A percentile compares a stretch with the other conserved stretches of the same genome.
phyloP scores from a whole-genome alignment of 2,888 invertebrate genomes.

The Scaeva pyrastri region DNA sequence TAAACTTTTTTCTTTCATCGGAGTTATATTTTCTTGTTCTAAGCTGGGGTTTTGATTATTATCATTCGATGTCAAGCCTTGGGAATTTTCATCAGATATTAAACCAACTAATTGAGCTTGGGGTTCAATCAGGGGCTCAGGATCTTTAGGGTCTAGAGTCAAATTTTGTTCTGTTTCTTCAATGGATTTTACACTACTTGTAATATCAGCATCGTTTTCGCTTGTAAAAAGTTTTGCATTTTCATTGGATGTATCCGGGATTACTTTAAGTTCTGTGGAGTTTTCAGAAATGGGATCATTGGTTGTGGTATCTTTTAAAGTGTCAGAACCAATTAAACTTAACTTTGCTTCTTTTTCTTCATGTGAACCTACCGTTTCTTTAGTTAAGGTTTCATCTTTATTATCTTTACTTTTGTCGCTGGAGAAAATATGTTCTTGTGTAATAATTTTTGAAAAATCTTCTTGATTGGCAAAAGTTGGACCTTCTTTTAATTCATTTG shows the following conservation, averaged over 20 bases:
- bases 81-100: not conserved
- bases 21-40: not conserved
- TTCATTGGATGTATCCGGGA: not conserved
- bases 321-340: not conserved
- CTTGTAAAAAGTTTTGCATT: not conserved
- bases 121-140: not conserved
- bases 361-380: not conserved
- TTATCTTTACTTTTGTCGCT: not conserved
- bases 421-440: not conserved
- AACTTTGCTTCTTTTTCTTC: not conserved
- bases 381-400: not conserved
- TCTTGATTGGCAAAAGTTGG: not conserved
- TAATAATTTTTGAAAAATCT: not conserved
- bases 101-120: not conserved
- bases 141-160: not conserved
- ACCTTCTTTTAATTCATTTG: not conserved
- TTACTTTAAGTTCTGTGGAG: too few relatives aligned
- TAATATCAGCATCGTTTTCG: not conserved
- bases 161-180: too few relatives aligned
- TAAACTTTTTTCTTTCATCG: not conserved
- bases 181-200: too few relatives aligned
- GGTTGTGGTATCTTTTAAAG: not conserved
- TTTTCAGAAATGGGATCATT: too few relatives aligned
- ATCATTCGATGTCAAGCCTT: not conserved
- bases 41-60: fast-evolving